phyloP scores from a whole-genome alignment of 2,888 invertebrate species.

The Encarsia formosa region DNA sequence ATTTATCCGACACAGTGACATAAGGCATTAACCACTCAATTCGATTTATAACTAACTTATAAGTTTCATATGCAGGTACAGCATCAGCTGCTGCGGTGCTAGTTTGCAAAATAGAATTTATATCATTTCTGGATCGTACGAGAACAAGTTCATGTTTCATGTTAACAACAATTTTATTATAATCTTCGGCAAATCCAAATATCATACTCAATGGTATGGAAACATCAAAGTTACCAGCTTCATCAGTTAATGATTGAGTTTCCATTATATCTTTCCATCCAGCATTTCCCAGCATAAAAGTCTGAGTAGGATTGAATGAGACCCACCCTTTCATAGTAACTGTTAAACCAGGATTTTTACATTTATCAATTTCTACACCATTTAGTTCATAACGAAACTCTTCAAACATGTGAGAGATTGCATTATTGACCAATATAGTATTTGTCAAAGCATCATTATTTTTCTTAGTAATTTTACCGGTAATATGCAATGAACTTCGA shows the following conservation, averaged over 20 bases:
- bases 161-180: slow-evolving; percentile 10
- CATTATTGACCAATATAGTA: too few relatives aligned
- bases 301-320: too few relatives aligned
- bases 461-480: too few relatives aligned
- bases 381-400: too few relatives aligned
- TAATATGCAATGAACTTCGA: too few relatives aligned
- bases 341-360: too few relatives aligned
- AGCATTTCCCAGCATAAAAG: too few relatives aligned
- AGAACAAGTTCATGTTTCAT: slow-evolving; percentile 32
- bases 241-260: slow-evolving; percentile 20
- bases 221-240: slow-evolving; percentile 35
- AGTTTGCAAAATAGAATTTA: slow-evolving; percentile 32
- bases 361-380: too few relatives aligned
- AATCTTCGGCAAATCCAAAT: slow-evolving; percentile 22
- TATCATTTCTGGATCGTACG: slow-evolving; percentile 36
- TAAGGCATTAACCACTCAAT: slow-evolving; percentile 29
- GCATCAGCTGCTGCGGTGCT: background rate
- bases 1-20: slow-evolving; percentile 13
- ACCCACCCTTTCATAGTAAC: too few relatives aligned
- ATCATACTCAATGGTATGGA: slow-evolving; percentile 39
- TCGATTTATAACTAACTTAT: slow-evolving; percentile 32
- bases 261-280: too few relatives aligned
- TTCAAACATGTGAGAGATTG: too few relatives aligned
- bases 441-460: too few relatives aligned
- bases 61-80: slow-evolving; percentile 31